These are phyloP conservation scores for Leptopilina boulardi DNA, from an alignment of 1,140 invertebrate genomes.

Conservation along the genomic window DNA sequence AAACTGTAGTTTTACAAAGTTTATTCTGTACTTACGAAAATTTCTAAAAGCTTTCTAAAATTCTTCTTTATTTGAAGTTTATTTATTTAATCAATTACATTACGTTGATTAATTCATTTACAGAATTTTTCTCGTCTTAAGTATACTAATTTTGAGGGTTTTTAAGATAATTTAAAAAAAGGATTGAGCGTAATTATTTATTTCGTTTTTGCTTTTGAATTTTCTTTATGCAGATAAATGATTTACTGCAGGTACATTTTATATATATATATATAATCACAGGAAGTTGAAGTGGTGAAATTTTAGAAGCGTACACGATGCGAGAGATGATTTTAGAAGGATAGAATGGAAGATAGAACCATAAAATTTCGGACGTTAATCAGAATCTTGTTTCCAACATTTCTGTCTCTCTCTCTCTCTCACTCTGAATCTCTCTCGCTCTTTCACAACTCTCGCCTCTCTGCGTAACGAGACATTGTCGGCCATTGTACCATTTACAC, in stretches of 20 bases:
- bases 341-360: background rate
- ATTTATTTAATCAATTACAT: no score
- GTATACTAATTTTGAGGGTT: no score
- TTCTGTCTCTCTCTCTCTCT: background rate
- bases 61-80: no score
- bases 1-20: no score
- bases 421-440: background rate
- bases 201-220: background rate
- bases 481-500: constrained; percentile 72
- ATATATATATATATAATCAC: background rate
- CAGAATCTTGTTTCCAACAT: constrained; percentile 9
- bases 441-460: background rate
- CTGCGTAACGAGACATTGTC: constrained; percentile 55
- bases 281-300: background rate
- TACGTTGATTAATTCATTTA: no score
- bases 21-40: no score
- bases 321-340: background rate
- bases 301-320: background rate
- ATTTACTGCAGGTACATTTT: no score
- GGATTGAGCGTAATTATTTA: no score
- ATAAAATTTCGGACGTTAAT: constrained; percentile 5
- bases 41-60: no score
- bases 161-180: no score
- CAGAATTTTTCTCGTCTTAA: no score
- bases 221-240: background rate